phyloP scores from a whole-genome alignment of 2,888 invertebrate genomes.

The Zaprionus obscuricornis region DNA sequence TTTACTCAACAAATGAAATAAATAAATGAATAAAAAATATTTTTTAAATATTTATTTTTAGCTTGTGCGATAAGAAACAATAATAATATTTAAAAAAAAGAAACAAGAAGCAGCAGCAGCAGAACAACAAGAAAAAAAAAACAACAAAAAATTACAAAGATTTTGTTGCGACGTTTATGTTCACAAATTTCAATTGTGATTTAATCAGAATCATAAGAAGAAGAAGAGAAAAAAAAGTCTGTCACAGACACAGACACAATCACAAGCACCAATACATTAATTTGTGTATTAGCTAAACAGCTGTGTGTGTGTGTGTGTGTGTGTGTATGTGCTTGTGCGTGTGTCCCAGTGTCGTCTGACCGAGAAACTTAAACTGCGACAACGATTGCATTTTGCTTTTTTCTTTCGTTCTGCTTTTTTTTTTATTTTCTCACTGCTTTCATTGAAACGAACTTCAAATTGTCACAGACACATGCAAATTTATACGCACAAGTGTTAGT shows the following conservation, averaged over 20 bases:
- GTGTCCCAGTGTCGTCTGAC: constrained; percentile 65
- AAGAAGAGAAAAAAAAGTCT: too few relatives aligned
- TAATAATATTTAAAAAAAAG: constrained; percentile 2
- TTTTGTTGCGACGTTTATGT: constrained; percentile 62
- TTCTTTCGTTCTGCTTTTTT: too few relatives aligned
- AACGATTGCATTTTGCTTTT: constrained; percentile 10
- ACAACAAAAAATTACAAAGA: constrained; percentile 21
- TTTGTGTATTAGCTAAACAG: not conserved
- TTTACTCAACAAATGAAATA: constrained; percentile 26
- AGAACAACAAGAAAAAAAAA: too few relatives aligned
- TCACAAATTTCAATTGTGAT: constrained; percentile 83
- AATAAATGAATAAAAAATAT: too few relatives aligned
- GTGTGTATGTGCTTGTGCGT: constrained; percentile 4
- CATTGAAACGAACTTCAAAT: constrained; percentile 77
- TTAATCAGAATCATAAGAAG: constrained; percentile 81
- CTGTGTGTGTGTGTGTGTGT: constrained; percentile 19
- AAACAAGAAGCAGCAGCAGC: too few relatives aligned
- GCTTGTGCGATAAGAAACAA: constrained; percentile 3
- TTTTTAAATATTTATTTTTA: too few relatives aligned
- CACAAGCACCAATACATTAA: too few relatives aligned
- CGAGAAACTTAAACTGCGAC: constrained; percentile 67
- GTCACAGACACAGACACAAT: constrained; percentile 52
- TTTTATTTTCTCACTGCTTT: constrained; percentile 52
- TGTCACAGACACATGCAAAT: constrained; percentile 30
- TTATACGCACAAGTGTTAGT: constrained; percentile 10